These are phyloP conservation scores for Cydia splendana DNA, from an alignment of 1,140 invertebrate species.

Conservation along the genomic window DNA sequence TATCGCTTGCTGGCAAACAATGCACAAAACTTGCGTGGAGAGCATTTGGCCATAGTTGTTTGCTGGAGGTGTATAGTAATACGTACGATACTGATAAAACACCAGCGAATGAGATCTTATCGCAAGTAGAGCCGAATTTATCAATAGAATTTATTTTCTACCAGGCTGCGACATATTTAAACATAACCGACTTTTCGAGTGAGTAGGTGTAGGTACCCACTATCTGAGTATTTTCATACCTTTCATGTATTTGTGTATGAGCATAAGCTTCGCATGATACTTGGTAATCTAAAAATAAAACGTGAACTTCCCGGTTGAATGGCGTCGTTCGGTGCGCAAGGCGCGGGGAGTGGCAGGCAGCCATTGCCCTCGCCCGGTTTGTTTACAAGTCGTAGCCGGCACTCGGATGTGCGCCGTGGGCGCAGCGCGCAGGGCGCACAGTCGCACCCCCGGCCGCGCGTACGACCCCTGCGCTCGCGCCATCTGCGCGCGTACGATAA, in stretches of 20 bases:
- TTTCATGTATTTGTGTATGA: conserved; percentile 35
- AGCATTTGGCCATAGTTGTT: neutral
- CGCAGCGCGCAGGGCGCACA: conserved; percentile 55
- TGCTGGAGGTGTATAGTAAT: conserved; percentile 15
- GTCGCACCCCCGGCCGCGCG: conserved; percentile 41
- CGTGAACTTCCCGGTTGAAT: conserved; percentile 78
- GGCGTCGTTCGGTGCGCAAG: conserved; percentile 66
- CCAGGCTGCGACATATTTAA: conserved; percentile 34
- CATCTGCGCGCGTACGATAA: conserved; percentile 73
- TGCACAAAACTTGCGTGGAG: conserved; percentile 2
- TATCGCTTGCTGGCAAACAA: conserved; percentile 8
- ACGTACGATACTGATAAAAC: conserved; percentile 7
- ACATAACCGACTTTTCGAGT: conserved; percentile 32
- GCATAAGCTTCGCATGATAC: conserved; percentile 51
- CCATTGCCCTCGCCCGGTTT: conserved; percentile 77
- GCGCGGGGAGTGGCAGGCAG: conserved; percentile 71
- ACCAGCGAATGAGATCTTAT: conserved; percentile 4
- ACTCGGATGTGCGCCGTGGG: conserved; percentile 58
- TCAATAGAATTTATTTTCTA: neutral
- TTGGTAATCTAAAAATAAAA: conserved; percentile 75
- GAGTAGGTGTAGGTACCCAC: neutral
- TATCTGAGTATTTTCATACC: neutral
- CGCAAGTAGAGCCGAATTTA: neutral
- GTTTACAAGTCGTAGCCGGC: conserved; percentile 69
- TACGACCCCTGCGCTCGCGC: conserved; percentile 63